Base-by-base conservation (phyloP, 2,888 invertebrate genomes). In the Calameuta pallipes region DNA sequence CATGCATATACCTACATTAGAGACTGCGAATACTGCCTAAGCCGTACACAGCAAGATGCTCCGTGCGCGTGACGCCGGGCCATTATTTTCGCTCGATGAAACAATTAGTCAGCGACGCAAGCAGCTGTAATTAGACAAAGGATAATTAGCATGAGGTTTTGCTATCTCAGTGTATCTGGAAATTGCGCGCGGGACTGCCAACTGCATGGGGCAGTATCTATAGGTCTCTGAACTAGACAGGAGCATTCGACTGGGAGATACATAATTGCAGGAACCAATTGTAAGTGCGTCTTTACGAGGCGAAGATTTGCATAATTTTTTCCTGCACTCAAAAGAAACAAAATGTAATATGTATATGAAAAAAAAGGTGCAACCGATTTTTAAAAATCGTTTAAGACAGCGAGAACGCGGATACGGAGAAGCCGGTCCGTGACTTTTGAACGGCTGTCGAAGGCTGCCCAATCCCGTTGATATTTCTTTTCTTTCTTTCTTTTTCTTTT, bases 11-110 rank as follows among this genome's bases (percentile, higher is more conserved):
- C 23, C 23, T 9, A 23, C 56, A 56, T 56, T 23, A 23, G 73
- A 23, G 33, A 71, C 78, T 80, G 81, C 78, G 79, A 75, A 77
- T 74, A 81, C 69, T 74, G 79, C 77, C 80, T 78, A 80, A 82
- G 77, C 73, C 75, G 3, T 33, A 33, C 70, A 56, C 23, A 12
- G 4, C 78, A 78, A 80, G 77, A 83, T 79, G 78, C 69, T 77
- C 74, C 78, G 23, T 81, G 82, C 84, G 86, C 87, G 87, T 87
- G 86, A 87, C 86, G 81, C 69, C 77, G 77, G 73, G 82, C 85
- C 83, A 85, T 87, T 87, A 87, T 87, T 87, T 85, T 85, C 83
- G 76, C 81, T 80, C 84, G 87, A 87, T 85, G 87, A 87, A 87
- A 87, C 87, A 87, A 87, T 87, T 87, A 87, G 85, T 82, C 84